These are phyloP conservation scores for Darevskia nairensis DNA, from an alignment of 2,797 vertebrate genomes.

Conservation along the genomic window DNA sequence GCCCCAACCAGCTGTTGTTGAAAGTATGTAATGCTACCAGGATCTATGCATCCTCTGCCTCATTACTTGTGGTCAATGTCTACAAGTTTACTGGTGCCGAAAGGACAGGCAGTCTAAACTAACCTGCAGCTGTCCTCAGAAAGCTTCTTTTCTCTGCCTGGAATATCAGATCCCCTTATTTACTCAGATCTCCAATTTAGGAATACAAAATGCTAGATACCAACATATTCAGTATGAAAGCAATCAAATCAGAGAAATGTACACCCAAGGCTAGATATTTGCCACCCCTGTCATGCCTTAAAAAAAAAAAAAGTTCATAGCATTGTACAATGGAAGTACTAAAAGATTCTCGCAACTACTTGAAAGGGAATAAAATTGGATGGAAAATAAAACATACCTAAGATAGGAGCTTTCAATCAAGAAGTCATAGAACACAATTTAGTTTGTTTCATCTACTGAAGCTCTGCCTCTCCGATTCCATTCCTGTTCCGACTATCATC, in stretches of 20 bases:
- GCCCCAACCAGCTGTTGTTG: neutral
- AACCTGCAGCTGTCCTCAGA: neutral
- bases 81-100: neutral
- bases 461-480: neutral
- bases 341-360: neutral
- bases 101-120: neutral
- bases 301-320: neutral
- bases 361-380: neutral
- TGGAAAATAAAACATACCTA: neutral
- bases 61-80: neutral
- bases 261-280: neutral
- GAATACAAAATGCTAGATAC: neutral
- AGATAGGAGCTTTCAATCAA: slow-evolving; percentile 28
- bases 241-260: neutral
- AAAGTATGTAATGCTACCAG: neutral
- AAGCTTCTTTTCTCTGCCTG: neutral
- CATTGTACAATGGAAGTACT: neutral
- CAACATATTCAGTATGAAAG: neutral
- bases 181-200: neutral
- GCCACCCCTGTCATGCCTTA: neutral
- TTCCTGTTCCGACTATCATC: slow-evolving; percentile 30
- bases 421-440: slow-evolving; percentile 8
- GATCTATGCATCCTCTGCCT: neutral
- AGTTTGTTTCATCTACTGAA: neutral
- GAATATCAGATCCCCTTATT: neutral